Base-by-base conservation (phyloP, 2,113 vertebrate genomes). In the Athene noctua region DNA sequence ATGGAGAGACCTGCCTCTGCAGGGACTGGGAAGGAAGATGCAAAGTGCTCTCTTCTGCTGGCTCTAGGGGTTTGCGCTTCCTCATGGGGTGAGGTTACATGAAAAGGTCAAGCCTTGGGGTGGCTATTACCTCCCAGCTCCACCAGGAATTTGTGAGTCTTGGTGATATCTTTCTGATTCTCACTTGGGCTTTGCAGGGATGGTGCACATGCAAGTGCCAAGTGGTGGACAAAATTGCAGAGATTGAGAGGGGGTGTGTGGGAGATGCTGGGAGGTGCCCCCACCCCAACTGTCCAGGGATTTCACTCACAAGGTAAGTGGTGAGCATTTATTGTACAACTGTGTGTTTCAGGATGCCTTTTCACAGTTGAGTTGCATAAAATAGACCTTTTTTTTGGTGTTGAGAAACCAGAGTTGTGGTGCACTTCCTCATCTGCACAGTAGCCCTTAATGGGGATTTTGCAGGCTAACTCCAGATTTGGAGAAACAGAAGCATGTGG, bases 201-300 rank as follows among this genome's bases (percentile, higher is more conserved):
- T 2, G 4, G 32, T 1, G 1, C 27, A 22, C 11, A 13, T 0
- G 1, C 0, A 1, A 84, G 22, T 1, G 5, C 55, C 51, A 62
- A 81, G 46, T 11, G 10, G 30, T 16, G 6, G 2, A 72, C 55
- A 42, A 54, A 74, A 42, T 22, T 51, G 42, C 6, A 4, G 47
- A 80, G 40, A 44, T n/a, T 42, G 46, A 5, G 13, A 30, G 90
- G 16, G 13, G 26, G 26, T 47, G 49, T 40, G 23, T 40, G 49
- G 46, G 63, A 80, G 38, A 71, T 2, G 2, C 80, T 74, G 84
- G 55, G 32, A 84, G 32, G 30, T 74, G 27, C 14, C 26, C n/a
- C 15, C 44, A 81, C 5, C 22, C 36, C 58, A 57, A 26, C 44
- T 58, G 30, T 58, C 55, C 73, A 20, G 42, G 55, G 17, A 38